Base-by-base conservation (phyloP, 53 echinoderm and acorn worm species). In the Actinopyga echinites region DNA sequence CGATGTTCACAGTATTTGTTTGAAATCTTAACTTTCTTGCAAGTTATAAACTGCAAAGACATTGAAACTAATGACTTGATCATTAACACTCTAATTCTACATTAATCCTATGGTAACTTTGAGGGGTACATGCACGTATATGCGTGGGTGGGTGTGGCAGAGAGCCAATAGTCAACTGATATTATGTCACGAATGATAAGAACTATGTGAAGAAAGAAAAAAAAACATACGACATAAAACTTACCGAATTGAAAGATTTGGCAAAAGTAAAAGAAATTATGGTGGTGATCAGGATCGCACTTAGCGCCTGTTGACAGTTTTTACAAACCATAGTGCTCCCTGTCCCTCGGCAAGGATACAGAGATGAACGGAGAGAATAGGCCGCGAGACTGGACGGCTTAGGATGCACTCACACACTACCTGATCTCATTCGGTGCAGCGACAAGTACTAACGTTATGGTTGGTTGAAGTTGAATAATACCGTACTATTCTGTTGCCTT, bases 391-490 rank as follows among this genome's bases (percentile, higher is more conserved):
- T n/a, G 38, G 21, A 34, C 21, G 34, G 68, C 35, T 68, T n/a
- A 32, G 38, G 68, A 68, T 34, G 68, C 63, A 32, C 34, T 68
- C 49, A 49, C 49, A 49, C 49, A 49, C 49, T 49, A 17, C 49
- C 49, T 4, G 13, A 49, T 17, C 17, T 49, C 15, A 17, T 49
- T 2, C 49, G 17, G 15, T 49, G 49, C 6, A 49, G 49, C 15
- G 13, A 17, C 17, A 17, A 49, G 49, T 49, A 17, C 49, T 15
- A 1, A 15, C 49, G 49, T 20, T 20, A 68, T n/a, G 68, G 68
- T n/a, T 68, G 68, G 34, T n/a, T 68, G 68, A 9, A 68, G 68
- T 30, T 22, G 34, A 34, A 68, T 33, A 68, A 68, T 68, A 20
- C 35, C 49, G 2, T 49, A 49, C 49, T 49, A 13, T 49, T 49